Percentiles rank a stretch among this genome's conserved stretches.
Conservation (phyloP, 2,888 invertebrate genomes). For the Netelia virgata region DNA sequence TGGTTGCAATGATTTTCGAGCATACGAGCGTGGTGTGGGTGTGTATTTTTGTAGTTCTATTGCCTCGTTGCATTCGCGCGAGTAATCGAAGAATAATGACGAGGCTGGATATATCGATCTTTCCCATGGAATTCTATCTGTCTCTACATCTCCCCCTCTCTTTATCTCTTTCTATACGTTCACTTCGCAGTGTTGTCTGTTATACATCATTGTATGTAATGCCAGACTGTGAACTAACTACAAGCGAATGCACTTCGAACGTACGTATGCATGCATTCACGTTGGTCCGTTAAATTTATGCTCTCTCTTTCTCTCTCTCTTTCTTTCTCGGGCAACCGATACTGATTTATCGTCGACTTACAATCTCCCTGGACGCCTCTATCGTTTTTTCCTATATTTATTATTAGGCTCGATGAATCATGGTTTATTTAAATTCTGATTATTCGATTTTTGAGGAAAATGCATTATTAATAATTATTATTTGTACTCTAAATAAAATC, state of each 20-base stretch:
- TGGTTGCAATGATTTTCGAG: constrained; percentile 12
- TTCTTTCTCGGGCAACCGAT: constrained; percentile 38
- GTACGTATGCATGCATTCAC: constrained; percentile 51
- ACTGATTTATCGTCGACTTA: constrained; percentile 67
- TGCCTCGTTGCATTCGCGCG: constrained; percentile 34
- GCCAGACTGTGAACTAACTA: background rate
- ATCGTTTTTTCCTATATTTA: background rate
- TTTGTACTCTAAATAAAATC: background rate
- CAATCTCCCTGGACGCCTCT: constrained; percentile 4
- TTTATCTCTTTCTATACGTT: constrained; percentile 1
- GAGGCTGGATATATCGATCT: constrained; percentile 44
- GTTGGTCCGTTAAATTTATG: constrained; percentile 64
- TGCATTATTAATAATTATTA: background rate
- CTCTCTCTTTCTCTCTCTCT: constrained; percentile 23
- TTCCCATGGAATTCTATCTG: constrained; percentile 45
- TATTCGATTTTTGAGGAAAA: background rate
- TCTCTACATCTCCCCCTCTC: background rate
- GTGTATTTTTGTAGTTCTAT: constrained; percentile 33
- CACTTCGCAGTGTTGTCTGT: constrained; percentile 23
- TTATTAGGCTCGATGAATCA: background rate
- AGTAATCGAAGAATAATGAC: constrained; percentile 58
- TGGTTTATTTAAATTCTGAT: background rate
- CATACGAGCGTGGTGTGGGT: background rate
- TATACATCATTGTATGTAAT: constrained; percentile 9
- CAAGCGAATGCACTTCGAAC: constrained; percentile 57